These are phyloP conservation scores for Hymenopus coronatus DNA, from an alignment of 2,888 invertebrate genomes.

Conservation along the genomic window DNA sequence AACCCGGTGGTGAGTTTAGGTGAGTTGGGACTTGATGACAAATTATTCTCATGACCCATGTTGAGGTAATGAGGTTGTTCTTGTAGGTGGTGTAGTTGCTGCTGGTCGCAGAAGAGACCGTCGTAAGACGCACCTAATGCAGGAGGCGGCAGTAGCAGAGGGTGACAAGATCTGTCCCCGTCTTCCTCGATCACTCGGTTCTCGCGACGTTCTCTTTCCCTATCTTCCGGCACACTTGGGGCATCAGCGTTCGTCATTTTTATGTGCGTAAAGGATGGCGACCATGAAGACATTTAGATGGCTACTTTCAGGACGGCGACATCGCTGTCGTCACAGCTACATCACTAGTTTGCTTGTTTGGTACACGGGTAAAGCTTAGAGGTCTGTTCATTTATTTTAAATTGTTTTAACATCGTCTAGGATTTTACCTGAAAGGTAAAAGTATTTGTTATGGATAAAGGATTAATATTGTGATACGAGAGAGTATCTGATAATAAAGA, in stretches of 20 bases:
- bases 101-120: neutral
- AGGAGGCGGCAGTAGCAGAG: neutral
- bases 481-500: no score
- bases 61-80: neutral
- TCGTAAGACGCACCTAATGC: neutral
- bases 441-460: no score
- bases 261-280: neutral
- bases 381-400: neutral
- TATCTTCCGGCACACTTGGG: neutral
- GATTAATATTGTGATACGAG: no score
- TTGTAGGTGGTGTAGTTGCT: neutral
- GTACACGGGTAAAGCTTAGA: neutral
- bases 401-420: neutral
- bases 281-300: slow-evolving; percentile 7
- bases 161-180: neutral
- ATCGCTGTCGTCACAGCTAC: neutral
- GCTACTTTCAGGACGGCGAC: neutral
- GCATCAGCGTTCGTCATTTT: slow-evolving; percentile 1
- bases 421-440: neutral
- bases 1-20: neutral
- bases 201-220: neutral
- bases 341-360: neutral
- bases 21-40: neutral
- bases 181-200: neutral
- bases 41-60: neutral